Evolutionary conservation across 1,140 invertebrate species (phyloP).

Genomic region (Caerostris extrusa): DNA sequence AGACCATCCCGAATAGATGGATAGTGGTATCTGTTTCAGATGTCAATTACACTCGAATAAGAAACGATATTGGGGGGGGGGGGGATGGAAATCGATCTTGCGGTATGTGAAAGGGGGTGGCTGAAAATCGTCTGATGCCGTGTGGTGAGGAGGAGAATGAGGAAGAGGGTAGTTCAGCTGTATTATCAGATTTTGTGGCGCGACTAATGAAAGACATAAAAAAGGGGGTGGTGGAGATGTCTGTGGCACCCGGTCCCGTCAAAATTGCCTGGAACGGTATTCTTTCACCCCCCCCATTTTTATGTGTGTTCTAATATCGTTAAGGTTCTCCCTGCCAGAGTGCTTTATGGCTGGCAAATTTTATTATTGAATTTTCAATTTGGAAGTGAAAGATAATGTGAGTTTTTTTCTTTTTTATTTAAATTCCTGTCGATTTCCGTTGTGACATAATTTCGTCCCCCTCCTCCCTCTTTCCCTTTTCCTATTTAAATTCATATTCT

Average conservation of each 20-base stretch:
- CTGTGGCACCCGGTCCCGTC: not conserved
- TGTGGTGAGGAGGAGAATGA: not conserved
- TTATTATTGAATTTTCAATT: slow-evolving; percentile 66
- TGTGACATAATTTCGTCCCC: not conserved
- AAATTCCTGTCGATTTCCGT: not conserved
- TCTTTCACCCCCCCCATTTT: not conserved
- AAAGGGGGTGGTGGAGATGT: slow-evolving; percentile 23
- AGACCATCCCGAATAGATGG: not conserved
- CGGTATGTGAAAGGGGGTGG: not conserved
- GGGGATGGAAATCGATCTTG: not conserved
- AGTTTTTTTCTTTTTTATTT: not conserved
- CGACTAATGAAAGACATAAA: slow-evolving; percentile 68
- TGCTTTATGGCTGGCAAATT: slow-evolving; percentile 38
- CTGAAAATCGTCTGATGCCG: not conserved
- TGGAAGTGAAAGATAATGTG: slow-evolving; percentile 2
- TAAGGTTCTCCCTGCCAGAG: not conserved
- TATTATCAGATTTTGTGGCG: slow-evolving; percentile 56
- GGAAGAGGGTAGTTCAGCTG: not conserved
- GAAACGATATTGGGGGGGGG: not conserved
- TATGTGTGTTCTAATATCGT: slow-evolving; percentile 20
- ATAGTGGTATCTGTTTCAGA: slow-evolving; percentile 39
- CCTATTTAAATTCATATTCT: slow-evolving; percentile 18
- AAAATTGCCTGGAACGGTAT: slow-evolving; percentile 26
- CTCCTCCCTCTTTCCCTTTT: not conserved
- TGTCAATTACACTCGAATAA: slow-evolving; percentile 51